Conservation (phyloP, 1,140 invertebrate genomes). For the Cryptotermes secundus region DNA sequence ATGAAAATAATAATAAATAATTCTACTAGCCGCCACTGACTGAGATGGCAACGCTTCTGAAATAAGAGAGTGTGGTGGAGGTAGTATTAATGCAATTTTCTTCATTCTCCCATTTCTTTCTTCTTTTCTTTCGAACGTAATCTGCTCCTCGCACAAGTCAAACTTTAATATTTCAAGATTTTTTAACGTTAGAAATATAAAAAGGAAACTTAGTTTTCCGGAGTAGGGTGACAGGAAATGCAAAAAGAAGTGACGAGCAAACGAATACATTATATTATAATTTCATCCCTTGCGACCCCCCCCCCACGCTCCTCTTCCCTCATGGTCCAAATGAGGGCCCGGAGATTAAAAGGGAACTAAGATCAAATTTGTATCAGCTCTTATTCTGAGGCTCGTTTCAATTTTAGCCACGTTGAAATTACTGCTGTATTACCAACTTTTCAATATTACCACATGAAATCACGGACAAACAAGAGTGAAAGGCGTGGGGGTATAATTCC, state of each 20-base stretch:
- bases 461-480: too few relatives aligned
- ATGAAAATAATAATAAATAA: too few relatives aligned
- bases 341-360: too few relatives aligned
- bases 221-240: constrained; percentile 9
- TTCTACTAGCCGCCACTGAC: too few relatives aligned
- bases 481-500: too few relatives aligned
- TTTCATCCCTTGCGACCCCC: not conserved
- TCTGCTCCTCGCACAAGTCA: constrained; percentile 1
- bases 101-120: not conserved
- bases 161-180: constrained; percentile 19
- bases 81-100: constrained; percentile 15
- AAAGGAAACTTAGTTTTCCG: constrained; percentile 8
- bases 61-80: constrained; percentile 10
- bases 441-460: too few relatives aligned
- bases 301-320: not conserved
- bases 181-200: constrained; percentile 11
- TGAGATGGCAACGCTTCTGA: not conserved
- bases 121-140: not conserved
- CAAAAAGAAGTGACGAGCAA: not conserved
- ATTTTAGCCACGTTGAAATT: too few relatives aligned
- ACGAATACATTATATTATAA: constrained; percentile 20
- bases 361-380: too few relatives aligned
- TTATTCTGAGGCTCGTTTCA: too few relatives aligned
- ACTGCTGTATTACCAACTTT: too few relatives aligned
- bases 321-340: too few relatives aligned